These are phyloP conservation scores for Phyllostomus discolor DNA, from an alignment of 2,113 vertebrate species.

Conservation along the genomic window DNA sequence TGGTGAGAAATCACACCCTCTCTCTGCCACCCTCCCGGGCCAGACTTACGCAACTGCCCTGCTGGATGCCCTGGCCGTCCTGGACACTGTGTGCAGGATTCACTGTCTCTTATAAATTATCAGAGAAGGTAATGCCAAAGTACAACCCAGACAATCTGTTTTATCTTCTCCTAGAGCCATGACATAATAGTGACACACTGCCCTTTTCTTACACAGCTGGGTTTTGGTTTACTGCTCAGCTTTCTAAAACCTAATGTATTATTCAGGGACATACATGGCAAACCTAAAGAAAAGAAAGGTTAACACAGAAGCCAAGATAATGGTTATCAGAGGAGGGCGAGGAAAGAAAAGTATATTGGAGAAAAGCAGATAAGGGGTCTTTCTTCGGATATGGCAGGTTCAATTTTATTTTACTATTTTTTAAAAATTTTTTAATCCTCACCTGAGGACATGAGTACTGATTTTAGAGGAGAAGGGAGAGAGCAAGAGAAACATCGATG, in stretches of 20 bases:
- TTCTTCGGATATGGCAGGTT: not conserved
- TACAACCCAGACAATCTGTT: not conserved
- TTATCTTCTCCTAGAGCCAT: not conserved
- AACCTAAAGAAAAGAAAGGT: not conserved
- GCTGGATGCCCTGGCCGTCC: accelerated
- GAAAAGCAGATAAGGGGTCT: not conserved
- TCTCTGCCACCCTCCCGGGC: not conserved
- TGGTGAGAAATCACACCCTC: too few species aligned
- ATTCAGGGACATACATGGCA: not conserved
- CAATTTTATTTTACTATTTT: not conserved
- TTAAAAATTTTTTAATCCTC: not conserved
- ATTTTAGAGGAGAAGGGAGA: not conserved
- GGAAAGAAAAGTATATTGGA: not conserved
- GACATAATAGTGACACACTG: not conserved
- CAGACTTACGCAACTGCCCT: not conserved
- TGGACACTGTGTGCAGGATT: not conserved
- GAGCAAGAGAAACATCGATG: not conserved
- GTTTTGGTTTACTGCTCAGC: not conserved
- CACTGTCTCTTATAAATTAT: not conserved
- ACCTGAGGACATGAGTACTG: not conserved
- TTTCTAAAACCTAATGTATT: not conserved
- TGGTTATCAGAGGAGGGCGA: not conserved
- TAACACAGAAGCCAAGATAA: not conserved
- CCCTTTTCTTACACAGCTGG: not conserved
- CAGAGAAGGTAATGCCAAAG: not conserved